phyloP scores from a whole-genome alignment of 2,888 invertebrate genomes.

The Dyspetes luteomarginatus region DNA sequence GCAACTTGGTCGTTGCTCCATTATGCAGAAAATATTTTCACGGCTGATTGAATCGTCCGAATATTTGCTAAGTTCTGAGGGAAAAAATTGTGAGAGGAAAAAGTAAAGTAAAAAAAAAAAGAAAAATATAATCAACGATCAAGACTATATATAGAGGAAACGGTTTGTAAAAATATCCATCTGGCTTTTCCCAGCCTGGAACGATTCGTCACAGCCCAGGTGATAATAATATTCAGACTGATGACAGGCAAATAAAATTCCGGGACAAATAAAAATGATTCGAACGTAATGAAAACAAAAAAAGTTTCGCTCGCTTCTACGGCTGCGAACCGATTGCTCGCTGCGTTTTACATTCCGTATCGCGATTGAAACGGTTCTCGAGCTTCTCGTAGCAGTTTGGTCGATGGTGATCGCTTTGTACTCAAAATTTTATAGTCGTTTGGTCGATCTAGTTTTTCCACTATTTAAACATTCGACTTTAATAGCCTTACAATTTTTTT shows the following conservation, averaged over 20 bases:
- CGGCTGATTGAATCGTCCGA: slow-evolving; percentile 31
- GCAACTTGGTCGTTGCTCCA: slow-evolving; percentile 3
- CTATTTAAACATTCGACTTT: slow-evolving; percentile 13
- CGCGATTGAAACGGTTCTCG: slow-evolving; percentile 5
- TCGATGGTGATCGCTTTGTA: slow-evolving; percentile 2
- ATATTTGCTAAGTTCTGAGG: background rate
- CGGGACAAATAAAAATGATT: background rate
- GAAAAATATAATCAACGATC: background rate
- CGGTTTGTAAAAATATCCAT: background rate
- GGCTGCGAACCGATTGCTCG: background rate
- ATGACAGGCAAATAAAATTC: background rate
- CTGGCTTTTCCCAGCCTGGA: background rate
- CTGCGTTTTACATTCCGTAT: slow-evolving; percentile 25
- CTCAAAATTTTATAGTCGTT: slow-evolving; percentile 32
- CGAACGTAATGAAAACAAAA: slow-evolving; percentile 11
- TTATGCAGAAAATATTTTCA: slow-evolving; percentile 46
- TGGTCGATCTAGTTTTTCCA: slow-evolving; percentile 24
- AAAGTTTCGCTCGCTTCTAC: background rate
- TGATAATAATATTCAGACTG: background rate
- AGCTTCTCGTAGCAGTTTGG: slow-evolving; percentile 8
- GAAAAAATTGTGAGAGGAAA: slow-evolving; percentile 23
- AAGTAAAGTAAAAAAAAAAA: background rate
- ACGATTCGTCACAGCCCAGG: background rate
- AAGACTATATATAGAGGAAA: background rate
- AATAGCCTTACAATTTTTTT: slow-evolving; percentile 18